Evolutionary conservation across 2,888 invertebrate genomes (phyloP).

Genomic region (Axea sp.): DNA sequence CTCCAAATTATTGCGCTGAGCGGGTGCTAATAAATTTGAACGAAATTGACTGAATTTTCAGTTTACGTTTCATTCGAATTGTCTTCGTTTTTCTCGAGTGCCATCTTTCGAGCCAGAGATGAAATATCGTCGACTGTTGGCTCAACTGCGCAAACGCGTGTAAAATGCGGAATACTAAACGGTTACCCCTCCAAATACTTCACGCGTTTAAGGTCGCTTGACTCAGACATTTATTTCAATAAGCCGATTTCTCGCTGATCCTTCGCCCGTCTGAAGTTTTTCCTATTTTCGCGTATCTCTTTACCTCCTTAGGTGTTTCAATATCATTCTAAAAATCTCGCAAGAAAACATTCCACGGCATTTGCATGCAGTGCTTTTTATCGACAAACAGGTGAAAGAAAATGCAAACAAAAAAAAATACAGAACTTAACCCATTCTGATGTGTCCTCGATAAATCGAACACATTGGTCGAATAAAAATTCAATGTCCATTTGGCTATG

Average conservation of each 20-base stretch:
- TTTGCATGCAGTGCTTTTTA: conserved; percentile 15
- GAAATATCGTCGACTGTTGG: conserved; percentile 45
- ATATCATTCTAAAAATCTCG: background rate
- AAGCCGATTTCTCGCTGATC: conserved; percentile 25
- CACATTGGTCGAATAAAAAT: conserved; percentile 49
- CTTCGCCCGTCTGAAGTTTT: conserved; percentile 3
- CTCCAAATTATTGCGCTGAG: too few relatives aligned
- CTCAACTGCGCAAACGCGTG: conserved; percentile 22
- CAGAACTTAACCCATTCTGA: conserved; percentile 25
- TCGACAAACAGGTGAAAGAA: background rate
- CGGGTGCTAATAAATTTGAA: too few relatives aligned
- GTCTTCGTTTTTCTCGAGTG: conserved; percentile 29
- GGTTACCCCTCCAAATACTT: conserved; percentile 31
- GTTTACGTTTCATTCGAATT: conserved; percentile 11
- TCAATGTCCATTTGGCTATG: conserved; percentile 49
- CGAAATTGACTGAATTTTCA: background rate
- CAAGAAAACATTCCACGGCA: background rate
- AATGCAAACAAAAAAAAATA: background rate
- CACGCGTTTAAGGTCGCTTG: conserved; percentile 22
- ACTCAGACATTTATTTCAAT: conserved; percentile 37
- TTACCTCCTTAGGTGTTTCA: background rate
- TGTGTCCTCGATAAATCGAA: conserved; percentile 45
- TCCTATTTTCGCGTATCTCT: conserved; percentile 9
- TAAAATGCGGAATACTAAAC: conserved; percentile 39
- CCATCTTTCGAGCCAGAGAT: conserved; percentile 22